These are phyloP conservation scores for Muschampia plurimacula DNA, from an alignment of 2,888 invertebrate genomes.

Conservation along the genomic window DNA sequence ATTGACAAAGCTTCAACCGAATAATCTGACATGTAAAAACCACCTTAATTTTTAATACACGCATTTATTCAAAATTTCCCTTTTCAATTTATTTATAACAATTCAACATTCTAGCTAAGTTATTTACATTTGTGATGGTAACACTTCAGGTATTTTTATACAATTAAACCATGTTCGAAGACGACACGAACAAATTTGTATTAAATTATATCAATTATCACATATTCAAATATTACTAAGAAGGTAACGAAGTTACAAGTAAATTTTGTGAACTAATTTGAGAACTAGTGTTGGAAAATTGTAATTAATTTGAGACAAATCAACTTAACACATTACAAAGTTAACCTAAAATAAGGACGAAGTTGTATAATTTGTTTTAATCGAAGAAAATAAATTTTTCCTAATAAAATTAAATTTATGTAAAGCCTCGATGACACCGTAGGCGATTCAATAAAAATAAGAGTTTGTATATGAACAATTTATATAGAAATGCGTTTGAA, in stretches of 20 bases:
- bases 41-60: conserved; percentile 38
- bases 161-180: conserved; percentile 15
- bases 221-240: conserved; percentile 35
- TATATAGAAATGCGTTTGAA: not conserved
- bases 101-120: conserved; percentile 73
- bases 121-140: conserved; percentile 78
- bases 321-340: not conserved
- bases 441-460: not conserved
- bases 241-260: conserved; percentile 19
- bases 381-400: conserved; percentile 6
- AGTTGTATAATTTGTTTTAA: not conserved
- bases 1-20: conserved; percentile 34
- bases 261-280: conserved; percentile 25
- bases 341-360: conserved; percentile 3
- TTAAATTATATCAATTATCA: conserved; percentile 22
- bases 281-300: not conserved
- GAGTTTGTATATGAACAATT: not conserved
- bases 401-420: conserved; percentile 20
- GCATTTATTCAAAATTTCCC: conserved; percentile 27
- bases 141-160: conserved; percentile 49
- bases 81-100: conserved; percentile 54
- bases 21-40: conserved; percentile 29
- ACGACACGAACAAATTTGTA: conserved; percentile 29
- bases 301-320: conserved; percentile 19
- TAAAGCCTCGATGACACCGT: conserved; percentile 10